Evolutionary conservation across 2,888 invertebrate species (phyloP), one percentile per base, ranked within the genome.

Genomic region (Cephalotes varians): DNA sequence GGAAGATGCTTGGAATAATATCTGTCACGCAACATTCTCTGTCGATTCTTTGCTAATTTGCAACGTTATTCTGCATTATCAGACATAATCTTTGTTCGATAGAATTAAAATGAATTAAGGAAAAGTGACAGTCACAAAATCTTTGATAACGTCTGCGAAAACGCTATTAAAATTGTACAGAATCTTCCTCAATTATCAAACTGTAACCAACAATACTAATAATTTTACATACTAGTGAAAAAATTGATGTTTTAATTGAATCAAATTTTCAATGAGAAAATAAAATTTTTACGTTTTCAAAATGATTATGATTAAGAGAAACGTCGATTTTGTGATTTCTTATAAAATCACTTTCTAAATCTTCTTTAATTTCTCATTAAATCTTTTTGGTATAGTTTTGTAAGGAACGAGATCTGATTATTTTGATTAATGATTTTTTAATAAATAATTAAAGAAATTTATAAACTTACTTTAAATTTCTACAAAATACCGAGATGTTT

Each of bases 1-100:
- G 93, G 92, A 93, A 93, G 91, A 90, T 93, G 85, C 83, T 90
- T 93, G 90, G 89, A 90, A 90, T 90, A 91, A 88, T 87, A 87
- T 80, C 54, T 74, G 82, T 85, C 76, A 85, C 81, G 49, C 65
- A 79, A 83, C 72, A 37, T n/a, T n/a, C n/a, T 54, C 64, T 60
- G 69, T 80, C 60, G 56, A 83, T 83, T 64, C 31, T 25, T 76
- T 58, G 49, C 9, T 28, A 67, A 77, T 67, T 64, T 44, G 60
- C 49, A 60, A 73, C 12, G 28, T 71, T 40, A 51, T 76, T 56
- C 28, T 64, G 44, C 62, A 67, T 28, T 85, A 34, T 37, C 15
- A 37, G 44, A 80, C 60, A 80, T 72, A 37, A 73, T n/a, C 65
- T 58, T 65, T 25, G 37, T 51, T 84, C 62, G 79, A 62, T 37